phyloP scores from a whole-genome alignment of 2,888 invertebrate species.

The Myopa tessellatipennis region DNA sequence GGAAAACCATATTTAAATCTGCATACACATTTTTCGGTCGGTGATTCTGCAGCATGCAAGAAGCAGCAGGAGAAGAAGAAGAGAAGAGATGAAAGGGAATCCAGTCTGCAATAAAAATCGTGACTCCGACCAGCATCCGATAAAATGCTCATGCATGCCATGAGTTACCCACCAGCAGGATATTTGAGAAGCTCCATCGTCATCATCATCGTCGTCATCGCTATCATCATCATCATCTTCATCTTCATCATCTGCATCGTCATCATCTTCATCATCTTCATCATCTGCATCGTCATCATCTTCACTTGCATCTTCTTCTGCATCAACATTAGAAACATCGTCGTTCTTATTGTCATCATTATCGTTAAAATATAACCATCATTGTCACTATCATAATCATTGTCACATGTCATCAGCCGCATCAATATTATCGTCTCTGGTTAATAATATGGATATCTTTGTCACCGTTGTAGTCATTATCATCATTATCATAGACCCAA shows the following conservation, averaged over 20 bases:
- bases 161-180: conserved; percentile 65
- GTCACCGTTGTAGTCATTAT: neutral
- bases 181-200: conserved; percentile 61
- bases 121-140: conserved; percentile 64
- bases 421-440: too few relatives aligned
- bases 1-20: neutral
- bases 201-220: conserved; percentile 44
- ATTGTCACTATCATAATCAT: neutral
- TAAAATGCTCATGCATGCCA: conserved; percentile 60
- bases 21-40: neutral
- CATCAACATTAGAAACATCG: neutral
- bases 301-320: neutral
- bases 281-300: neutral
- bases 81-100: conserved; percentile 15
- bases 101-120: conserved; percentile 53
- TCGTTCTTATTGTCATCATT: neutral
- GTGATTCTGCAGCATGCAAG: neutral
- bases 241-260: neutral
- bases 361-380: neutral
- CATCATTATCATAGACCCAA: neutral
- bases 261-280: neutral
- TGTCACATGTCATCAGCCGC: too few relatives aligned
- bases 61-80: conserved; percentile 7
- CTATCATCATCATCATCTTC: neutral
- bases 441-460: neutral